A percentile compares a stretch with the other conserved stretches of the same genome.
phyloP scores from a whole-genome alignment of 2,797 vertebrate species.

The Sternarchorhynchus goeldii region DNA sequence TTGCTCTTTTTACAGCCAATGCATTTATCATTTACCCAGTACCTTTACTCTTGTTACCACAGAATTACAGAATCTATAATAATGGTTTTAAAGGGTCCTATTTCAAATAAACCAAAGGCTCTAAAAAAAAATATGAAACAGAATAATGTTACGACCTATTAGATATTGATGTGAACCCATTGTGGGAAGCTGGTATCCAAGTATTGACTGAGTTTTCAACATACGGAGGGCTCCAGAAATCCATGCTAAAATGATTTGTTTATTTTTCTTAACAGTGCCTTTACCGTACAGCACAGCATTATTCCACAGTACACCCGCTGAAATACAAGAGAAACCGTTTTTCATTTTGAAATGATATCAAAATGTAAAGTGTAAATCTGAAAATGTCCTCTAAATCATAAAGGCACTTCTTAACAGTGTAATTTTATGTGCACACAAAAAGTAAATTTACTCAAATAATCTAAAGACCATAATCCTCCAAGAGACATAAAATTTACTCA shows the following conservation, averaged over 20 bases:
- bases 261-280: conserved; percentile 50
- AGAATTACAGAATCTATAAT: not conserved
- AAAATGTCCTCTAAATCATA: not conserved
- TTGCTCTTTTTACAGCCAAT: not conserved
- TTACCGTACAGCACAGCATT: conserved; percentile 47
- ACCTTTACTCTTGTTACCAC: not conserved
- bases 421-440: not conserved
- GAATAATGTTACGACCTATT: conserved; percentile 38
- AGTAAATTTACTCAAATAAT: no score
- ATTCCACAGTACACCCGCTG: conserved; percentile 29
- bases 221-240: conserved; percentile 66
- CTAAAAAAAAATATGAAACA: conserved; percentile 12
- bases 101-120: conserved; percentile 27
- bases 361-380: not conserved
- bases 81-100: conserved; percentile 6
- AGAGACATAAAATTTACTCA: no score
- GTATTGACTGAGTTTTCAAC: conserved; percentile 67
- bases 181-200: conserved; percentile 38
- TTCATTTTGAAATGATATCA: conserved; percentile 5
- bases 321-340: conserved; percentile 20
- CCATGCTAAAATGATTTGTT: conserved; percentile 71
- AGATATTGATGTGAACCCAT: conserved; percentile 55
- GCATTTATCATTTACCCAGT: not conserved
- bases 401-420: no score
- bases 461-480: no score